Percentiles rank a stretch among this genome's conserved stretches.
Conservation (phyloP, 2,888 invertebrate species). For the Lithophane socia region DNA sequence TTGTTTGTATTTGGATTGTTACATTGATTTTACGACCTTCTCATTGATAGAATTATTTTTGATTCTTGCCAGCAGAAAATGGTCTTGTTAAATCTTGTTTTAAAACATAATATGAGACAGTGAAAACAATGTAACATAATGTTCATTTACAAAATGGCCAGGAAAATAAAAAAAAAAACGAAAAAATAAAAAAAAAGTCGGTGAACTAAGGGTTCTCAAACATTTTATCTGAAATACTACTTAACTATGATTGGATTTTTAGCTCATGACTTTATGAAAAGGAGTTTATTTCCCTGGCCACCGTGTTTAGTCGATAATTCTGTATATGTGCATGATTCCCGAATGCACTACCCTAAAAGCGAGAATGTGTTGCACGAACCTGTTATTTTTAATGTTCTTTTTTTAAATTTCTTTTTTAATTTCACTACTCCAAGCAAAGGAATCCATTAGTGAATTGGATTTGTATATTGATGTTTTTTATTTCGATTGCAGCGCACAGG, state of each 20-base stretch:
- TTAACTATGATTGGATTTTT: neutral
- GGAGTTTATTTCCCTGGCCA: slow-evolving; percentile 70
- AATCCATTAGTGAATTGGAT: slow-evolving; percentile 86
- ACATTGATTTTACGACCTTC: slow-evolving; percentile 52
- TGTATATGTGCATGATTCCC: slow-evolving; percentile 88
- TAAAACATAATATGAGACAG: neutral
- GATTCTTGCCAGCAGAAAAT: neutral
- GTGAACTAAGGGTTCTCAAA: neutral
- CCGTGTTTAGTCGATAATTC: slow-evolving; percentile 68
- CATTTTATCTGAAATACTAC: neutral
- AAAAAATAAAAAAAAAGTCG: neutral
- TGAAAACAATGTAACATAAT: slow-evolving; percentile 37
- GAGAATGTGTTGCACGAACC: slow-evolving; percentile 89
- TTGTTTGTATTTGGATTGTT: slow-evolving; percentile 61
- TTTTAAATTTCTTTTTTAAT: slow-evolving; percentile 77
- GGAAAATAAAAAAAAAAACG: slow-evolving; percentile 46
- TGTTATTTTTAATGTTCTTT: slow-evolving; percentile 69
- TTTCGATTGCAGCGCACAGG: slow-evolving; percentile 67
- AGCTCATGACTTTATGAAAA: slow-evolving; percentile 3
- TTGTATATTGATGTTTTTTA: slow-evolving; percentile 76
- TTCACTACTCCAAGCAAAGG: slow-evolving; percentile 81
- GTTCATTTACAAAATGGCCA: slow-evolving; percentile 54
- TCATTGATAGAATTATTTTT: neutral
- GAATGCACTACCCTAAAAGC: slow-evolving; percentile 87
- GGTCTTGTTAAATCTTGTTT: neutral